Evolutionary conservation across 2,113 vertebrate genomes (phyloP).

Genomic region (Columba janthina): DNA sequence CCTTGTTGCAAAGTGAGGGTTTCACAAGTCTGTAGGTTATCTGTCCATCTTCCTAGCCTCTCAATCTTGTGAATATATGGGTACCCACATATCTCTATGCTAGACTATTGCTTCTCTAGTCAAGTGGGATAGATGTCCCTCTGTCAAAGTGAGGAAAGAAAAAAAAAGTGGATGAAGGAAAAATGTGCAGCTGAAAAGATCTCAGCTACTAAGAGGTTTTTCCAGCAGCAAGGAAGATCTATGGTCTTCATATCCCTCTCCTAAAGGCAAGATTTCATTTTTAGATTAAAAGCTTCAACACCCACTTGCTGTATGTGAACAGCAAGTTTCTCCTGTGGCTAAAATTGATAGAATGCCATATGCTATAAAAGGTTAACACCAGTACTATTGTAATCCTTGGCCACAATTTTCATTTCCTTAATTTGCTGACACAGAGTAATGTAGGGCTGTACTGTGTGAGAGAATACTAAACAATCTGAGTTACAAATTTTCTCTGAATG

Average conservation of each 20-base stretch:
- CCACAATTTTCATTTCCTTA: constrained; percentile 46
- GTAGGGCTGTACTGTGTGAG: not conserved
- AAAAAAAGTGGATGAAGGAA: not conserved
- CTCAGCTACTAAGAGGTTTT: not conserved
- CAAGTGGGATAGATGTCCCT: not conserved
- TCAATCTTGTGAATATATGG: not conserved
- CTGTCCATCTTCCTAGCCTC: not conserved
- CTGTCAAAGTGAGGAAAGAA: not conserved
- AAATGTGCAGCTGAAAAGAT: not conserved
- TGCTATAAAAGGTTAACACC: constrained; percentile 62
- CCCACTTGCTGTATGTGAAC: not conserved
- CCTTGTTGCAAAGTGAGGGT: not conserved
- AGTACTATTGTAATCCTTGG: constrained; percentile 65
- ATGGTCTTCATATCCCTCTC: not conserved
- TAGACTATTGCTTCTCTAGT: not conserved
- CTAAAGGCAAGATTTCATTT: constrained; percentile 43
- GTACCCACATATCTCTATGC: not conserved
- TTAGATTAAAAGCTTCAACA: constrained; percentile 60
- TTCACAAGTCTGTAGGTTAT: not conserved
- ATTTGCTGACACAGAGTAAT: constrained; percentile 27
- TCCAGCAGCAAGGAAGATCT: constrained; percentile 25
- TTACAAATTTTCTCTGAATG: constrained; percentile 24
- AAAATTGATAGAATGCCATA: constrained; percentile 56
- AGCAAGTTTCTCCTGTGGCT: constrained; percentile 45
- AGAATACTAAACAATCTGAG: constrained; percentile 7